Percentiles rank a stretch among this genome's conserved stretches.
phyloP scores from a whole-genome alignment of 2,797 vertebrate genomes.

The Thamnophis elegans region DNA sequence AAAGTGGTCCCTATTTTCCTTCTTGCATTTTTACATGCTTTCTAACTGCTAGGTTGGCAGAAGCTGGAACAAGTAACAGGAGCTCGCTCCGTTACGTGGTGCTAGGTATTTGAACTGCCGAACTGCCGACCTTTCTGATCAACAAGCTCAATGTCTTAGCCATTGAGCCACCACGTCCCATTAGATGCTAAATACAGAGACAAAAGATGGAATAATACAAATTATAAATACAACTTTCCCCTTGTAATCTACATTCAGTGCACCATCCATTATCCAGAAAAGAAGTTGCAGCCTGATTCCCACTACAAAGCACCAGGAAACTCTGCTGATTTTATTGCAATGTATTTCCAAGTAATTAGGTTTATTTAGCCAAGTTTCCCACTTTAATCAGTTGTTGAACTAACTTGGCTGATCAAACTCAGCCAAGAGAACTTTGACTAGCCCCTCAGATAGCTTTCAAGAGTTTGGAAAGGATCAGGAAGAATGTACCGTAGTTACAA shows the following conservation, averaged over 20 bases:
- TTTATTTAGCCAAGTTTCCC: not conserved
- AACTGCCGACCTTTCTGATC: no score
- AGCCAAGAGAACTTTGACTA: not conserved
- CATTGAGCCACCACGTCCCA: no score
- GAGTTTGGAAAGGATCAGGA: not conserved
- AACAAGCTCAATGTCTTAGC: no score
- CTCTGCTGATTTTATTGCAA: not conserved
- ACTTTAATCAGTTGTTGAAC: not conserved
- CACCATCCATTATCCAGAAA: not conserved
- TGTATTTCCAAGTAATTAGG: not conserved
- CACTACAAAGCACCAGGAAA: not conserved
- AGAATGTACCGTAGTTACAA: not conserved
- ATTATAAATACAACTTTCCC: not conserved
- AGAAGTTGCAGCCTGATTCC: no score
- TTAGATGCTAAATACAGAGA: not conserved
- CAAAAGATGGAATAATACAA: not conserved
- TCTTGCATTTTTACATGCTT: no score
- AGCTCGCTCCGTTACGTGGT: no score
- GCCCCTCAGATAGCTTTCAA: not conserved
- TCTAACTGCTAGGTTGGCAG: no score
- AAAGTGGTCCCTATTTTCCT: no score
- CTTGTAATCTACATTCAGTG: not conserved
- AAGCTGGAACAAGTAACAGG: no score
- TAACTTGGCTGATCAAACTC: not conserved
- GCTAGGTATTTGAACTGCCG: no score